Conservation (phyloP, 2,888 invertebrate species). For the Xestobium rufovillosum region DNA sequence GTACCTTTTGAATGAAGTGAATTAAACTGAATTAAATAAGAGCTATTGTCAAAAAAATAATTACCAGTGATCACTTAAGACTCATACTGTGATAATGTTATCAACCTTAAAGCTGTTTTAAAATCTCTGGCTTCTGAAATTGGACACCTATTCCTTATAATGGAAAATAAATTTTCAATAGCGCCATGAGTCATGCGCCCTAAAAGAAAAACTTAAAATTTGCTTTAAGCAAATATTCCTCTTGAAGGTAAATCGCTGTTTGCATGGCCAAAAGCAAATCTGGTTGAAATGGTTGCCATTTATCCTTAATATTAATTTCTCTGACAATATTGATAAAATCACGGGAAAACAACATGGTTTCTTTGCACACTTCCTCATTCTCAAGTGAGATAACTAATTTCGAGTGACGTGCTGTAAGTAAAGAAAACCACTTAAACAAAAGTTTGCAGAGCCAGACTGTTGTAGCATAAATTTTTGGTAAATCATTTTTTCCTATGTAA, state of each 20-base stretch:
- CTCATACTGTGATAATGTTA: not conserved
- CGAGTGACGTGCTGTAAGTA: no score
- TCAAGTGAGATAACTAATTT: no score
- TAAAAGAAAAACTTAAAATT: no score
- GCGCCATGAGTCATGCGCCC: not conserved
- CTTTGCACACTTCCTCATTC: not conserved
- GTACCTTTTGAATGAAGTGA: no score
- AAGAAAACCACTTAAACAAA: no score
- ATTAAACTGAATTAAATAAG: no score
- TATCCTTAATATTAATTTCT: not conserved
- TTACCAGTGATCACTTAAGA: no score
- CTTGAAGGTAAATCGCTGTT: not conserved
- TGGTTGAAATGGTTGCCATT: not conserved
- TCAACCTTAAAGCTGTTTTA: not conserved
- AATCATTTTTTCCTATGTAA: no score
- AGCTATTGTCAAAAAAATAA: no score
- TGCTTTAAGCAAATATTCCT: not conserved
- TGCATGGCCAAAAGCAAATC: constrained; percentile 1
- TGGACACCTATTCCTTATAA: not conserved
- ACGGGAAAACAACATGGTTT: not conserved
- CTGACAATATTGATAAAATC: constrained; percentile 1
- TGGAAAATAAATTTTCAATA: constrained; percentile 1
- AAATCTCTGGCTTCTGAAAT: constrained; percentile 1
- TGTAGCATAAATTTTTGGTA: no score
- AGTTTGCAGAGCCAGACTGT: no score